Evolutionary conservation across 2,888 invertebrate species (phyloP).

Genomic region (Leucophenga maculata): DNA sequence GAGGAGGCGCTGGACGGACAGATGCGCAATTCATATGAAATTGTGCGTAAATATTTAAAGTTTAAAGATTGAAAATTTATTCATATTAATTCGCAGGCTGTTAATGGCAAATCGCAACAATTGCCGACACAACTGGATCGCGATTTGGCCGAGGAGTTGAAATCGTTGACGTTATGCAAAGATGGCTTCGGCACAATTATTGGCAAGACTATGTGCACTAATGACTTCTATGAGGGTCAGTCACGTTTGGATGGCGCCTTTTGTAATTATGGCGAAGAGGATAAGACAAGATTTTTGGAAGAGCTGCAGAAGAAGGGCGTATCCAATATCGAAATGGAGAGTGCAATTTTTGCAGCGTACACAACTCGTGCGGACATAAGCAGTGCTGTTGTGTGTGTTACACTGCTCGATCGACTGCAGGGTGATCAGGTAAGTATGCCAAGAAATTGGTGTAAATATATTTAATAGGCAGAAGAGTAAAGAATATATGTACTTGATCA

Average conservation of each 20-base stretch:
- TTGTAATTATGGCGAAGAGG: slow-evolving; percentile 87
- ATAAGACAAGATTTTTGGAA: slow-evolving; percentile 87
- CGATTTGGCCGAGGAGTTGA: slow-evolving; percentile 82
- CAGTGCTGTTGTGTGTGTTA: slow-evolving; percentile 91
- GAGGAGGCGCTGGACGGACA: slow-evolving; percentile 90
- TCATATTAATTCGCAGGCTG: slow-evolving; percentile 50
- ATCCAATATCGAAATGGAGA: slow-evolving; percentile 96
- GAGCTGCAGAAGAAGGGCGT: slow-evolving; percentile 82
- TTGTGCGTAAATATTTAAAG: slow-evolving; percentile 75
- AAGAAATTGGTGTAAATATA: no score
- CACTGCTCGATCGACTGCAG: slow-evolving; percentile 88
- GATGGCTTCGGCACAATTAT: slow-evolving; percentile 86
- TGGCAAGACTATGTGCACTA: slow-evolving; percentile 94
- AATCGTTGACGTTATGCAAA: slow-evolving; percentile 77
- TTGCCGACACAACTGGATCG: slow-evolving; percentile 86
- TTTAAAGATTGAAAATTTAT: no score
- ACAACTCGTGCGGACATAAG: slow-evolving; percentile 91
- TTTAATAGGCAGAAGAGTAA: no score
- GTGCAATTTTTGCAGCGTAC: slow-evolving; percentile 89
- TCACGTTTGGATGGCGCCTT: slow-evolving; percentile 95
- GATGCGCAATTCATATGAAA: slow-evolving; percentile 82
- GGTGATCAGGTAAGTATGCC: slow-evolving; percentile 84
- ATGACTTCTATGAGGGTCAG: slow-evolving; percentile 98
- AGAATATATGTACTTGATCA: no score
- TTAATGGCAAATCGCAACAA: slow-evolving; percentile 83